Conservation (phyloP, 1,140 invertebrate species). For the Lasaia peninsularis region DNA sequence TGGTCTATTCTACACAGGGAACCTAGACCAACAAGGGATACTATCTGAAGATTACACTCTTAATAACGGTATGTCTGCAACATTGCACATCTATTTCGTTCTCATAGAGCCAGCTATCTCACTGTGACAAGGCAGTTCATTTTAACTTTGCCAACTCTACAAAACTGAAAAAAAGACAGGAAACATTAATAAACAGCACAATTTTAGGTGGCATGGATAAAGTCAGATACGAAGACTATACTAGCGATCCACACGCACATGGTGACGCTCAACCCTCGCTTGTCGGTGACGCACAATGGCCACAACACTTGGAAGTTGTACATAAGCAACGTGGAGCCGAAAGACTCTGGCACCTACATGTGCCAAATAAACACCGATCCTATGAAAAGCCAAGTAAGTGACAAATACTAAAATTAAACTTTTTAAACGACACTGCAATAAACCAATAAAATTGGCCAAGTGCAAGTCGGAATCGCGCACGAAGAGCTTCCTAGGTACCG, state of each 20-base stretch:
- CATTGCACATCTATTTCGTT: too few species aligned
- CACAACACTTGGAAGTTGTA: constrained; percentile 95
- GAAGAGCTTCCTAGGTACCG: too few species aligned
- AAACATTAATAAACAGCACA: not conserved
- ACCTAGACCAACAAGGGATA: too few species aligned
- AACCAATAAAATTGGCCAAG: too few species aligned
- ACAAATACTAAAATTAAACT: not conserved
- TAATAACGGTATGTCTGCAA: too few species aligned
- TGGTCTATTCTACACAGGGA: too few species aligned
- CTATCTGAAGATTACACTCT: too few species aligned
- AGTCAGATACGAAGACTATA: constrained; percentile 92
- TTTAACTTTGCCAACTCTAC: too few species aligned
- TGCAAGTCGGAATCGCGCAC: too few species aligned
- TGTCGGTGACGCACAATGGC: constrained; percentile 92
- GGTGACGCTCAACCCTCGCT: constrained; percentile 90
- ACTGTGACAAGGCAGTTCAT: too few species aligned
- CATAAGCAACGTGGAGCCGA: constrained; percentile 89
- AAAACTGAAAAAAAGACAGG: not conserved
- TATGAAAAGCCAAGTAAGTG: constrained; percentile 90
- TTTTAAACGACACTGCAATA: too few species aligned
- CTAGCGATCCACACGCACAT: constrained; percentile 93
- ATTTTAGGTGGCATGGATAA: constrained; percentile 92
- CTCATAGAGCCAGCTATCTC: too few species aligned
- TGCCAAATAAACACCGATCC: constrained; percentile 95
- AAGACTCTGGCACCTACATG: constrained; percentile 90